Evolutionary conservation across 2,797 vertebrate species (phyloP), one percentile per base, ranked within the genome.

Genomic region (Enteromius fasciolatus): DNA sequence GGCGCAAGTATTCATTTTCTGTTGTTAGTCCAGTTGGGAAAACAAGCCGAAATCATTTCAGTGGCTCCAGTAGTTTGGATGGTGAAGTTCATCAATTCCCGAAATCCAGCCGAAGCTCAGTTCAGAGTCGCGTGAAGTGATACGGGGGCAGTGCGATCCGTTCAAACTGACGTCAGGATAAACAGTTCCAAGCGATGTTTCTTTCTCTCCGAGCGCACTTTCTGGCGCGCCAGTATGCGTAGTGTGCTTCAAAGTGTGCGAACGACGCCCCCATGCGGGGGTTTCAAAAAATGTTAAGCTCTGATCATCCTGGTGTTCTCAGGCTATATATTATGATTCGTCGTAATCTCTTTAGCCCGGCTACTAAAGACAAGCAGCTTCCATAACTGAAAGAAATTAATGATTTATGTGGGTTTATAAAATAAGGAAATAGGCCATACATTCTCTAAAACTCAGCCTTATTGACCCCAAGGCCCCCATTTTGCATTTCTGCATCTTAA

Each of bases 121-220:
- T 92, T 93, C 86, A 90, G 90, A 90, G 90, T 90, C 90, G 80
- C 85, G 69, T 69, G 75, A 91, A 89, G 89, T 84, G 90, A 92
- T 90, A 91, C 93, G 80, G 91, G 81, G 86, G 91, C 91, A 92
- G 87, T 82, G 90, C 92, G 83, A 92, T 85, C 93, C 87, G 90
- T 91, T 91, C 92, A 90, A 92, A 93, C 93, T 95, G 94, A 95
- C 94, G 95, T 95, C 94, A 94, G 92, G 90, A 93, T 95, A 94
- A 95, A 94, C 93, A 94, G 89, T 94, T 93, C 87, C 88, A 85
- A 86, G 81, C 90, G 89, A 92, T 90, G 91, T 90, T 92, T 93
- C 90, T 92, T 89, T 90, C 82, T 86, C 78, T 86, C 82, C 87
- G 83, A 87, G 86, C 86, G 80, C 80, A 90, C 91, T 93, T 93